Evolutionary conservation across 2,797 vertebrate species (phyloP), one percentile per base, ranked within the genome.

Genomic region (Perodicticus potto): DNA sequence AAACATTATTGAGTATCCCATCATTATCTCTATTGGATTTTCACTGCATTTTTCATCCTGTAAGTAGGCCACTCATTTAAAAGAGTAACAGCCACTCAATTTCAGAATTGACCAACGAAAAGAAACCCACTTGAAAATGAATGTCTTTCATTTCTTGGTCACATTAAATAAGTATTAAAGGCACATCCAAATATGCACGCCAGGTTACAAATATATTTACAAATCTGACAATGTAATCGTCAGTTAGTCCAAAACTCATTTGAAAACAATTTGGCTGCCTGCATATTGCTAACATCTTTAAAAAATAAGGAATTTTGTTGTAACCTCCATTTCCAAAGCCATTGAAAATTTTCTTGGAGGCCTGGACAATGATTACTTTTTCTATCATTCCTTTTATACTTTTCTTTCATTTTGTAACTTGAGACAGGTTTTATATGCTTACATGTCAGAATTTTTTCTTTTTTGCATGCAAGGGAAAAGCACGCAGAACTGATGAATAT

Each of bases 51-150:
- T 89, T 92, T 91, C 23, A 83, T 77, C 29, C 22, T 74, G 37
- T 69, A 92, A 89, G 43, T 77, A 81, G 67, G 53, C n/a, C 69
- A 97, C 96, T 97, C 76, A 86, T 93, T 95, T 95, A 84, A 93
- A 94, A 78, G 59, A 83, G 13, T 93, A 69, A 49, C 25, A 82
- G 45, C 37, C 2, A 72, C 74, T 96, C 63, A 73, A 87, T 70
- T 94, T 87, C n/a, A 93, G 67, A 95, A 83, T 63, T 40, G 92
- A 89, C 69, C 89, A 96, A 85, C 34, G 14, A 59, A 93, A 94
- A 73, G 59, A 63, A 90, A 92, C 2, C 20, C 70, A 81, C 34
- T 81, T 95, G 70, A 86, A 92, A 83, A 97, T 55, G 89, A 86
- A 93, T 76, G 49, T 83, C 49, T 77, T 83, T 88, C 90, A 70